phyloP scores from a whole-genome alignment of 2,797 vertebrate species.

The Leptoclinus maculatus region DNA sequence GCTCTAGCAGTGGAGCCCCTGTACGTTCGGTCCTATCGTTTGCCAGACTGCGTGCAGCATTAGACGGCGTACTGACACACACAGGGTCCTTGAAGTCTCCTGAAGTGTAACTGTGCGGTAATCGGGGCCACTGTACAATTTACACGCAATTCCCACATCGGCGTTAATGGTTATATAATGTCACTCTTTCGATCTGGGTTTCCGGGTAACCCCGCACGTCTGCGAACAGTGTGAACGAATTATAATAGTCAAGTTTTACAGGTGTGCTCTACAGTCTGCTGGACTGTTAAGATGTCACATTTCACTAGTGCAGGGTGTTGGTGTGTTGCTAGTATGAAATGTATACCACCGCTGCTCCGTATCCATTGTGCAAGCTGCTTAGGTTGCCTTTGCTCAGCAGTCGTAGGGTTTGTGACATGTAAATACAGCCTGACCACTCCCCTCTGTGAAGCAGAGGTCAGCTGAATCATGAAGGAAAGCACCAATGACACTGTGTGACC shows the following conservation, averaged over 20 bases:
- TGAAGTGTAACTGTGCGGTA: neutral
- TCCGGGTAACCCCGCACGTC: neutral
- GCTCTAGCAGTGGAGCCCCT: neutral
- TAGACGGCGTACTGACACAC: neutral
- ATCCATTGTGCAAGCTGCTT: constrained; percentile 18
- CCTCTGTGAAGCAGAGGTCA: constrained; percentile 49
- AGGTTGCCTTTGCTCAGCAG: constrained; percentile 18
- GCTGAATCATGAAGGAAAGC: constrained; percentile 6
- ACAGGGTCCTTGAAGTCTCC: accelerated
- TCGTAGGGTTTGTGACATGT: constrained; percentile 21
- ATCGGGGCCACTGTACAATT: neutral
- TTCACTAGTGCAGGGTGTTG: neutral
- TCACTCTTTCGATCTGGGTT: neutral
- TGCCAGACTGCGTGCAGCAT: neutral
- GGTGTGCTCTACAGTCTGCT: neutral
- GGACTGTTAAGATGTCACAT: neutral
- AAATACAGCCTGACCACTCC: constrained; percentile 35
- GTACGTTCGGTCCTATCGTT: neutral
- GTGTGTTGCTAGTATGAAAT: neutral
- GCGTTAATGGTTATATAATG: neutral
- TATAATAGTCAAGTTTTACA: neutral
- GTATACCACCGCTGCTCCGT: neutral
- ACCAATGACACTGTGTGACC: neutral
- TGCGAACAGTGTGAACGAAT: no score
- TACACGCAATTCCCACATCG: neutral